Conservation (phyloP, 1,140 invertebrate genomes). For the Hermatobates lingyangjiaoensis region DNA sequence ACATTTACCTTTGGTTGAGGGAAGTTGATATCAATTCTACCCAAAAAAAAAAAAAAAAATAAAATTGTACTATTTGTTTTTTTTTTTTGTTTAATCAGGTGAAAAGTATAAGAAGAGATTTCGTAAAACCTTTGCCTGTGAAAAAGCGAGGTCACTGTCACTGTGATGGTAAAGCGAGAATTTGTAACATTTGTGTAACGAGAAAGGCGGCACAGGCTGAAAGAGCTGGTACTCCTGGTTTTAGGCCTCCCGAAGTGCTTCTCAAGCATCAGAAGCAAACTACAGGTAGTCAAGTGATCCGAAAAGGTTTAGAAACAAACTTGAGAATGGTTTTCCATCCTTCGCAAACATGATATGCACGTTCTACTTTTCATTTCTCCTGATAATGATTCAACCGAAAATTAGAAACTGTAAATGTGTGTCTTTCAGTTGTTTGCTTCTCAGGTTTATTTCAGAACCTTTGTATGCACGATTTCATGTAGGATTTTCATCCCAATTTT, state of each 20-base stretch:
- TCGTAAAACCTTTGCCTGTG: neutral
- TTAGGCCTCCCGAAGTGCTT: constrained; percentile 72
- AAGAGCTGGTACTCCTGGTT: constrained; percentile 76
- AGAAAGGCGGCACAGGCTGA: constrained; percentile 39
- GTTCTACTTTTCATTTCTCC: too few species aligned
- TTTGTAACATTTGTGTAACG: constrained; percentile 40
- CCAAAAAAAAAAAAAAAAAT: too few species aligned
- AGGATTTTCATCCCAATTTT: neutral
- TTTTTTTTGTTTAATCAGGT: neutral
- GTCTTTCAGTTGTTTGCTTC: too few species aligned
- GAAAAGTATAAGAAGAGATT: neutral
- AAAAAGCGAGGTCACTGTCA: constrained; percentile 24
- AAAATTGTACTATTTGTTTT: too few species aligned
- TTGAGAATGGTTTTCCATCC: too few species aligned
- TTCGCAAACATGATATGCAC: too few species aligned
- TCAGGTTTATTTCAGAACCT: too few species aligned
- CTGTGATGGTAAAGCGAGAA: constrained; percentile 40
- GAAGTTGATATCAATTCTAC: too few species aligned
- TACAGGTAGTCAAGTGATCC: constrained; percentile 30
- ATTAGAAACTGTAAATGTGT: too few species aligned
- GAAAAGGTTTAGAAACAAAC: too few species aligned
- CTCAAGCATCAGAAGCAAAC: constrained; percentile 55
- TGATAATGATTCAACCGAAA: too few species aligned
- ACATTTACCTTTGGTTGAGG: too few species aligned
- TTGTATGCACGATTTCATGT: neutral